Conservation (phyloP, 2,113 vertebrate species). For the Dromaius novaehollandiae region DNA sequence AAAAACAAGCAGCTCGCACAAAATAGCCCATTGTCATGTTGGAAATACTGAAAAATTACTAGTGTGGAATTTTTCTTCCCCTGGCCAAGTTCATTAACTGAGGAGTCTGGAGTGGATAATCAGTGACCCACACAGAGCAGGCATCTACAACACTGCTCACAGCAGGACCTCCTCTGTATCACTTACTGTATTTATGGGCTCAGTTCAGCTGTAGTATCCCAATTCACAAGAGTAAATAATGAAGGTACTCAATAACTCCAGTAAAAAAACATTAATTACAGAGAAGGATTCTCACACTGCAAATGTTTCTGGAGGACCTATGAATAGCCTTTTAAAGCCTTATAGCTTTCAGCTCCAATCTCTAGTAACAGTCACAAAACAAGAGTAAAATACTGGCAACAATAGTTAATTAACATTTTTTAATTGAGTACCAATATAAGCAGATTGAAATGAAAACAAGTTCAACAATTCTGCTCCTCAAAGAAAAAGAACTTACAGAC, state of each 20-base stretch:
- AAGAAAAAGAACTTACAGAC: background rate
- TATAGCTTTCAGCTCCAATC: background rate
- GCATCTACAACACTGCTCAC: background rate
- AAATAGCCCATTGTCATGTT: background rate
- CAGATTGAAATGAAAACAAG: background rate
- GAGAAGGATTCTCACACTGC: constrained; percentile 29
- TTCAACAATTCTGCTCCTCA: background rate
- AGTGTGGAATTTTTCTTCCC: background rate
- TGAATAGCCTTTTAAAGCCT: constrained; percentile 29
- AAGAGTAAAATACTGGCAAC: background rate
- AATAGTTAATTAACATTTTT: background rate
- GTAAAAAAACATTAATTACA: constrained; percentile 51
- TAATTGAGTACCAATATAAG: background rate
- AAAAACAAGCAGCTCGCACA: background rate
- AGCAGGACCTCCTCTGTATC: background rate
- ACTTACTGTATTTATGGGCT: background rate
- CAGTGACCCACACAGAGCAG: background rate
- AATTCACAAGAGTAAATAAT: background rate
- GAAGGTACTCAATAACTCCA: constrained; percentile 13
- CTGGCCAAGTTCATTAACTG: background rate
- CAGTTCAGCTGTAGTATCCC: background rate
- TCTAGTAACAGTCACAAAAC: background rate
- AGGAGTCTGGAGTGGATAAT: background rate
- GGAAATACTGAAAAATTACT: background rate
- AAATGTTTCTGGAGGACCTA: constrained; percentile 12